A percentile compares a stretch with the other conserved stretches of the same genome.
Conservation (phyloP, 2,797 vertebrate genomes). For the Hydrolagus colliei region DNA sequence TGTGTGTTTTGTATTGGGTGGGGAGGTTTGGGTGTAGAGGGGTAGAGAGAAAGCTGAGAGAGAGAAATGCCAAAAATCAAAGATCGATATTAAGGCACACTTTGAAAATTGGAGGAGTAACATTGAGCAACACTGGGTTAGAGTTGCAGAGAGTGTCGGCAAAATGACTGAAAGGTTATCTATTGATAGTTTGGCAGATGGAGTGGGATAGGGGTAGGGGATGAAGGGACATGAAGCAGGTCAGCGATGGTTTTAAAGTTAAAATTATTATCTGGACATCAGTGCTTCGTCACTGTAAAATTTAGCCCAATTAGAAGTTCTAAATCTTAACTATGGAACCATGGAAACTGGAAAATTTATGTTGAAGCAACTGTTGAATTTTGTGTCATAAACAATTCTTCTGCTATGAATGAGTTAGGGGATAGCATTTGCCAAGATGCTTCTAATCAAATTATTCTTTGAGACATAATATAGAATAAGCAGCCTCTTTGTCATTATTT, state of each 20-base stretch:
- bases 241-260: slow-evolving; percentile 39
- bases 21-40: too few species aligned
- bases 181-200: too few species aligned
- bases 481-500: background rate
- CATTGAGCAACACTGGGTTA: too few species aligned
- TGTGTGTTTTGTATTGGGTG: too few species aligned
- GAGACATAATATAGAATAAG: background rate
- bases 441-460: background rate
- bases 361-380: background rate
- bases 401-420: too few species aligned
- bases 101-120: too few species aligned
- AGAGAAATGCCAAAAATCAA: too few species aligned
- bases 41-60: too few species aligned
- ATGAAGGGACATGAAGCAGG: slow-evolving; percentile 45
- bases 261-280: slow-evolving; percentile 43
- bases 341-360: background rate
- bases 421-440: background rate
- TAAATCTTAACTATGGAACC: slow-evolving; percentile 28
- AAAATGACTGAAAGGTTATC: too few species aligned
- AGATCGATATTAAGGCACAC: too few species aligned
- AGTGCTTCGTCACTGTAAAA: slow-evolving; percentile 37
- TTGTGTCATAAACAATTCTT: background rate
- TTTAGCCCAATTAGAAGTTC: slow-evolving; percentile 39
- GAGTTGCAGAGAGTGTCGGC: too few species aligned
- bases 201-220: slow-evolving; percentile 33